Evolutionary conservation across 2,113 vertebrate species (phyloP).

Genomic region (Morone chrysops): DNA sequence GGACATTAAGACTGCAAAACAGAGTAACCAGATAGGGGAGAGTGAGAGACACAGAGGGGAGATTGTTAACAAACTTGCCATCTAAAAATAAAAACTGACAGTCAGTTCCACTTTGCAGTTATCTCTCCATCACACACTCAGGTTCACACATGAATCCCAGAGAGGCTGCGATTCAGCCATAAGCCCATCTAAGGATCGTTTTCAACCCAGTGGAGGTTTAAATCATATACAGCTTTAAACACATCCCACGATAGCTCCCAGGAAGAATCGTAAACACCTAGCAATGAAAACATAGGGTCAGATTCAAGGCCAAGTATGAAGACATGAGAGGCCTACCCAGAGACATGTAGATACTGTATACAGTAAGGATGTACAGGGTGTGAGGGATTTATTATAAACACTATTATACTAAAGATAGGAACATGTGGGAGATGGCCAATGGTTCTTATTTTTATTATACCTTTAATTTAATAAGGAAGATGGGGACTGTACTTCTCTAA

Average conservation of each 20-base stretch:
- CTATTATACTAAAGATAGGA: conserved; percentile 2
- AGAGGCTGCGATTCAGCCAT: conserved; percentile 47
- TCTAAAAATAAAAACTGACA: conserved; percentile 74
- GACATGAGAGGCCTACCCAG: conserved; percentile 41
- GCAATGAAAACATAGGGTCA: conserved; percentile 51
- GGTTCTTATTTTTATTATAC: not conserved
- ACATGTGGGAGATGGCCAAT: not conserved
- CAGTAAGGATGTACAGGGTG: not conserved
- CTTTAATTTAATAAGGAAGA: not conserved
- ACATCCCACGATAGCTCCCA: conserved; percentile 35
- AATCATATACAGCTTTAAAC: conserved; percentile 49
- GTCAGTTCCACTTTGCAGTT: conserved; percentile 62
- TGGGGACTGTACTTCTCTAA: not conserved
- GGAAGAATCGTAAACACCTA: conserved; percentile 52
- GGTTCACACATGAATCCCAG: conserved; percentile 67
- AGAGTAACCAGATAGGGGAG: conserved; percentile 36
- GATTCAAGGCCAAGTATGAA: conserved; percentile 57
- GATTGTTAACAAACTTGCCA: conserved; percentile 58
- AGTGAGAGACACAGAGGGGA: conserved; percentile 45
- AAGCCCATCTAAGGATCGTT: conserved; percentile 52
- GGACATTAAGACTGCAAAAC: conserved; percentile 46
- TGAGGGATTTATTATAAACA: not conserved
- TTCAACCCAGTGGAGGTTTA: conserved; percentile 61
- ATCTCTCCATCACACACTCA: conserved; percentile 59
- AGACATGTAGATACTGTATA: conserved; percentile 39